Conservation (phyloP, 2,888 invertebrate genomes). For the Microctonus aethiopoides region DNA sequence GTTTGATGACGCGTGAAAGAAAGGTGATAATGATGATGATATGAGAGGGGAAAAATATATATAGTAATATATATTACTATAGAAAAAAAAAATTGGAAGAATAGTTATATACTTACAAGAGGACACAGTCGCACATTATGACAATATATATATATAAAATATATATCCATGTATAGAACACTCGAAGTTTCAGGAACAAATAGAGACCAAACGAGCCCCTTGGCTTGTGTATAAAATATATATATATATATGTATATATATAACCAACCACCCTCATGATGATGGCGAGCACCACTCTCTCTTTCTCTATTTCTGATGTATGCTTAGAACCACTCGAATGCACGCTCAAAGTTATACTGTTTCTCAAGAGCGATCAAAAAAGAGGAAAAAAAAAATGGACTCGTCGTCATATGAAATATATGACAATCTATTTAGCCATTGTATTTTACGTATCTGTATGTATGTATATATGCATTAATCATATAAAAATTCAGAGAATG, state of each 20-base stretch:
- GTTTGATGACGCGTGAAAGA: neutral
- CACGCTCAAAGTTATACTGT: constrained; percentile 32
- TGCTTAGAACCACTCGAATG: constrained; percentile 46
- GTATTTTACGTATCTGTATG: neutral
- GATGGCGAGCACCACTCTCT: constrained; percentile 7
- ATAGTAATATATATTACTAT: too few relatives aligned
- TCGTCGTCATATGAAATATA: neutral
- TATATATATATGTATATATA: too few relatives aligned
- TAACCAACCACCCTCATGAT: constrained; percentile 30
- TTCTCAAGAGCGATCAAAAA: constrained; percentile 15
- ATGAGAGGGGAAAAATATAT: constrained; percentile 29
- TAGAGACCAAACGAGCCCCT: constrained; percentile 54
- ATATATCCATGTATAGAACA: constrained; percentile 36
- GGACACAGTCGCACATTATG: neutral
- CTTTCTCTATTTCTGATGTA: constrained; percentile 16
- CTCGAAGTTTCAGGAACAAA: constrained; percentile 54
- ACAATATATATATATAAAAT: neutral
- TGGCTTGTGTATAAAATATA: constrained; percentile 29
- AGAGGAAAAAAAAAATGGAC: neutral
- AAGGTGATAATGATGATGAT: neutral
- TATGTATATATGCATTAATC: too few relatives aligned
- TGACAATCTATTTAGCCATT: neutral
- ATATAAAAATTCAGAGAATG: too few relatives aligned
- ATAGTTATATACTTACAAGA: constrained; percentile 30
- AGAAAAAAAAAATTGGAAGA: too few relatives aligned